Percentiles rank a stretch among this genome's conserved stretches.
These are phyloP conservation scores for Pseudocheirus occidentalis DNA, from an alignment of 2,797 vertebrate species.

Conservation along the genomic window DNA sequence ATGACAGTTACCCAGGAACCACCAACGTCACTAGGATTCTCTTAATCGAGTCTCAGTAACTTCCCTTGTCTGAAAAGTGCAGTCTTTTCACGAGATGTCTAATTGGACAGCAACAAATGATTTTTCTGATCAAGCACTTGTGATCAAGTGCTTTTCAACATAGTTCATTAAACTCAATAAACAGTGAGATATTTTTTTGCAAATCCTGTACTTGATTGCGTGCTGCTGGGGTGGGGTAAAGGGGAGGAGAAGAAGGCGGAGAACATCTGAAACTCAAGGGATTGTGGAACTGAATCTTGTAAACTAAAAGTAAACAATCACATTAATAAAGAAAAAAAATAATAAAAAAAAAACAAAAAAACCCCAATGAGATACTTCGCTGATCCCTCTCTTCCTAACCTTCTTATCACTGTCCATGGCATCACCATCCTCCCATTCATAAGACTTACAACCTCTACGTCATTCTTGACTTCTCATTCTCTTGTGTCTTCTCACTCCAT, in stretches of 20 bases:
- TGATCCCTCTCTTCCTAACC: not conserved
- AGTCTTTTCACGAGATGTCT: not conserved
- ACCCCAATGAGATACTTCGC: not conserved
- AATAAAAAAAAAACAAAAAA: too few species aligned
- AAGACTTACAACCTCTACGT: not conserved
- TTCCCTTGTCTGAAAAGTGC: not conserved
- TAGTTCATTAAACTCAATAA: not conserved
- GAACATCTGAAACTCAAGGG: too few species aligned
- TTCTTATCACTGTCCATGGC: not conserved
- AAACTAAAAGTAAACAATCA: too few species aligned
- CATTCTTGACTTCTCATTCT: not conserved
- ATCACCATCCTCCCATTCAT: not conserved
- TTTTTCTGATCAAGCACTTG: not conserved
- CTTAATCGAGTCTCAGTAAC: not conserved
- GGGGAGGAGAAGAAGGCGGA: too few species aligned
- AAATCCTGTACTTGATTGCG: too few species aligned
- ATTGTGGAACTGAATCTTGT: too few species aligned
- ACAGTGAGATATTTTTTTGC: not conserved
- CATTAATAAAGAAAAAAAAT: too few species aligned
- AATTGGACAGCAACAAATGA: not conserved
- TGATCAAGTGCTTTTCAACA: not conserved
- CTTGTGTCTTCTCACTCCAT: not conserved
- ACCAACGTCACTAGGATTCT: not conserved
- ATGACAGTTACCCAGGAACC: not conserved
- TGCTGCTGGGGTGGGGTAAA: too few species aligned